A percentile compares a stretch with the other conserved stretches of the same genome.
Conservation (phyloP, 2,797 vertebrate genomes). For the Anguilla megastoma region DNA sequence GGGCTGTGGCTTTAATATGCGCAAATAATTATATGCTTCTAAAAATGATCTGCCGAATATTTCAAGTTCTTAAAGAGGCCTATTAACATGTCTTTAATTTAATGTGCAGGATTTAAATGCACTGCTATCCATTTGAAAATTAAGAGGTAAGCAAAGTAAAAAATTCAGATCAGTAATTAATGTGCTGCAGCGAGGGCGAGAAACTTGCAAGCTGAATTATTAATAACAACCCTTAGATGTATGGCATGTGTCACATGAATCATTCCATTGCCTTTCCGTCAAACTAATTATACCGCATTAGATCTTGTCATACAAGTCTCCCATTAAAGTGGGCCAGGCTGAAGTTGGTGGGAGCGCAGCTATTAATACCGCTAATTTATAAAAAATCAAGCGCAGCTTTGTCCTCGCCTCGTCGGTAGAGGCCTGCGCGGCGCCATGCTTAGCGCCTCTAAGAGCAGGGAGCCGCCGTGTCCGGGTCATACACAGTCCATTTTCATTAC, state of each 20-base stretch:
- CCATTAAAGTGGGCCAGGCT: background rate
- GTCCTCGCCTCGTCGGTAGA: slow-evolving; percentile 21
- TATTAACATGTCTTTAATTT: slow-evolving; percentile 2
- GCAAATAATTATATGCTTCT: background rate
- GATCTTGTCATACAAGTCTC: slow-evolving; percentile 35
- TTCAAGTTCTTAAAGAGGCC: background rate
- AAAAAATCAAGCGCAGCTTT: slow-evolving; percentile 24
- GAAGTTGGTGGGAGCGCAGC: background rate
- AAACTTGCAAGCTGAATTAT: slow-evolving; percentile 33
- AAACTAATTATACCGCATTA: slow-evolving; percentile 29
- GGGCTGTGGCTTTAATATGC: background rate
- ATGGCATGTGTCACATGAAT: slow-evolving; percentile 33
- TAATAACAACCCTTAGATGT: slow-evolving; percentile 34
- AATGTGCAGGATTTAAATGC: background rate
- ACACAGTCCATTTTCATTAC: slow-evolving; percentile 18
- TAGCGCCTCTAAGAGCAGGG: background rate
- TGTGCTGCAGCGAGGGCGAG: slow-evolving; percentile 21
- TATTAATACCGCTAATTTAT: slow-evolving; percentile 34
- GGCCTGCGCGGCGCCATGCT: background rate
- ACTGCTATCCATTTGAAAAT: slow-evolving; percentile 1
- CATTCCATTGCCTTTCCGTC: slow-evolving; percentile 26
- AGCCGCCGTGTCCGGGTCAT: background rate
- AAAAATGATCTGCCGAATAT: background rate
- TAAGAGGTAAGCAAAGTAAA: slow-evolving; percentile 25
- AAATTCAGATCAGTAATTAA: slow-evolving; percentile 35